phyloP scores from a whole-genome alignment of 1,140 invertebrate genomes.

The Ceratina calcarata region DNA sequence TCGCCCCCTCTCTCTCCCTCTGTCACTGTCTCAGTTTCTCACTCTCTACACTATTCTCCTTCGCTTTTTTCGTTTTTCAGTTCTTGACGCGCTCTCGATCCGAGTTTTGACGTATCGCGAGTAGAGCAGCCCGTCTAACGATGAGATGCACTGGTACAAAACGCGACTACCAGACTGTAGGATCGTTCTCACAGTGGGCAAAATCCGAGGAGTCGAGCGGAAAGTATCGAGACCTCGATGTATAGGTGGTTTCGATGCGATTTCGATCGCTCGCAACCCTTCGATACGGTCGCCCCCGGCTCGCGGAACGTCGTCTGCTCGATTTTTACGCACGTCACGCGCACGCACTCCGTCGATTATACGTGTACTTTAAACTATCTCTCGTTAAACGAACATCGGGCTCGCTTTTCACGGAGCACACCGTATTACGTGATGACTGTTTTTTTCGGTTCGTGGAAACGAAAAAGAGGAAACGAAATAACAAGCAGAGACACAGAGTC shows the following conservation, averaged over 20 bases:
- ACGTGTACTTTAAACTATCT: slow-evolving; percentile 25
- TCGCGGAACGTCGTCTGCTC: slow-evolving; percentile 41
- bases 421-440: slow-evolving; percentile 16
- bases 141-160: no score
- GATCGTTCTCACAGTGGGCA: not conserved
- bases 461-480: slow-evolving; percentile 18
- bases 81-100: no score
- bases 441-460: slow-evolving; percentile 17
- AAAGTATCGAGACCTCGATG: no score
- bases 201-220: no score
- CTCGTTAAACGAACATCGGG: slow-evolving; percentile 9
- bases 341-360: not conserved
- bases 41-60: not conserved
- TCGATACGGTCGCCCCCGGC: not conserved
- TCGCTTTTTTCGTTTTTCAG: no score
- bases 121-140: no score
- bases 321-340: slow-evolving; percentile 14
- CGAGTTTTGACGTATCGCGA: not conserved
- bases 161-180: not conserved
- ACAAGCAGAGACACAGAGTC: slow-evolving; percentile 28
- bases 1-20: slow-evolving; percentile 13
- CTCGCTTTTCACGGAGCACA: slow-evolving; percentile 13
- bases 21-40: not conserved
- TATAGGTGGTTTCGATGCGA: slow-evolving; percentile 14
- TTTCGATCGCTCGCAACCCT: slow-evolving; percentile 44